A percentile compares a stretch with the other conserved stretches of the same genome.
Evolutionary conservation across 2,797 vertebrate genomes (phyloP).

Genomic region (Takifugu rubripes): DNA sequence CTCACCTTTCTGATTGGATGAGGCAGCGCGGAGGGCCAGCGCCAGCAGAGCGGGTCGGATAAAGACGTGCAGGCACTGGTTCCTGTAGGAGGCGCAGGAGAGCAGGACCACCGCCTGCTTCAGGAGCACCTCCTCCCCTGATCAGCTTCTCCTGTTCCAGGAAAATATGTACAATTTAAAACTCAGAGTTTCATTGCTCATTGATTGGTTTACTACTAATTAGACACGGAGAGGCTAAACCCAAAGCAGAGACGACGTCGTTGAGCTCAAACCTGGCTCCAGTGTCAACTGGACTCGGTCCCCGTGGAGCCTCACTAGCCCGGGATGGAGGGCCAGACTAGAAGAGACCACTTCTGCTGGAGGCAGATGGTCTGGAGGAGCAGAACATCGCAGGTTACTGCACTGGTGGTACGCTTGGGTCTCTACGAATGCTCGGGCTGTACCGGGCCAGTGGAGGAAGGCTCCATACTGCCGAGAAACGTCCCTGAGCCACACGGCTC

Average conservation of each 20-base stretch:
- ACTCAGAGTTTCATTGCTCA: too few species aligned
- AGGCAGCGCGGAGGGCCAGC: conserved; percentile 74
- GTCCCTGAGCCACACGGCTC: conserved; percentile 84
- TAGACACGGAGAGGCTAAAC: too few species aligned
- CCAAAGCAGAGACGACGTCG: too few species aligned
- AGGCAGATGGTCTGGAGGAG: conserved; percentile 74
- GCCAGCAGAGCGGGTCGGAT: conserved; percentile 87
- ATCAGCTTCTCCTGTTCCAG: conserved; percentile 18
- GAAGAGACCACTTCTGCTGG: conserved; percentile 79
- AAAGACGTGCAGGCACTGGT: conserved; percentile 87
- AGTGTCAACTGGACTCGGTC: conserved; percentile 74
- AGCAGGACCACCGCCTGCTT: conserved; percentile 77
- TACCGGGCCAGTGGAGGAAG: conserved; percentile 93
- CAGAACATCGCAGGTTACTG: not conserved
- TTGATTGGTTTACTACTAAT: too few species aligned
- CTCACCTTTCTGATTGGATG: conserved; percentile 82
- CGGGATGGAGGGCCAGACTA: conserved; percentile 80
- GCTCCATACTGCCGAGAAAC: conserved; percentile 85
- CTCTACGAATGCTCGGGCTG: not conserved
- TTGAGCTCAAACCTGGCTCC: conserved; percentile 45
- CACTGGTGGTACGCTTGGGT: not conserved
- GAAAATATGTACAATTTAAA: not conserved
- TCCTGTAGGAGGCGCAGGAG: conserved; percentile 88
- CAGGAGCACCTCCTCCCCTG: conserved; percentile 75
- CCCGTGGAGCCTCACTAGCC: conserved; percentile 71